A percentile compares a stretch with the other conserved stretches of the same genome.
These are phyloP conservation scores for Dryomyza anilis DNA, from an alignment of 2,888 invertebrate species.

Conservation along the genomic window DNA sequence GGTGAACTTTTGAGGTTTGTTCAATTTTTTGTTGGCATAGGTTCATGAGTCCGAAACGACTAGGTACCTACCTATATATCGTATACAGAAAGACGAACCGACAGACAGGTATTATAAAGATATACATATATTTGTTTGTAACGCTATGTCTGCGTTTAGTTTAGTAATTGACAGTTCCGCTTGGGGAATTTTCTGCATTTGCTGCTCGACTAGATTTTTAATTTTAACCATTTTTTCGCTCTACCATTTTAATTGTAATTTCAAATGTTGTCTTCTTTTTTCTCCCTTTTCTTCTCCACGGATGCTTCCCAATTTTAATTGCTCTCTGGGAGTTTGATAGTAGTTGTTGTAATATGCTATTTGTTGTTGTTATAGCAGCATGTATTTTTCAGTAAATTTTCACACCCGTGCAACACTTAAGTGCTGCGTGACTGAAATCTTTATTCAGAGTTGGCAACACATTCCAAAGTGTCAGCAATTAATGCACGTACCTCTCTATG, in stretches of 20 bases:
- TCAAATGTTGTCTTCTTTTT: no score
- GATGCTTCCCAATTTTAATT: conserved; percentile 1
- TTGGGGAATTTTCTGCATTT: conserved; percentile 1
- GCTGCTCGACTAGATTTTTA: not conserved
- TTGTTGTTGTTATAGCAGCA: not conserved
- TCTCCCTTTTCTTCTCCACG: not conserved
- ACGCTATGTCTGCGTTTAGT: not conserved
- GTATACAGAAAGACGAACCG: no score
- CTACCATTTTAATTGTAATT: not conserved
- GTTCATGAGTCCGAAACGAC: not conserved
- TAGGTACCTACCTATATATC: no score
- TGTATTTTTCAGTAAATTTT: conserved; percentile 6
- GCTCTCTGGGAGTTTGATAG: conserved; percentile 7
- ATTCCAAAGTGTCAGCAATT: conserved; percentile 10
- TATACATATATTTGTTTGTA: not conserved
- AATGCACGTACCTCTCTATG: not conserved
- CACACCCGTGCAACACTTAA: conserved; percentile 23
- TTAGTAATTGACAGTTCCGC: conserved; percentile 17
- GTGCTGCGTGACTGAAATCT: conserved; percentile 23
- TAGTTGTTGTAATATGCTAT: not conserved
- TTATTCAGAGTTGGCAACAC: conserved; percentile 19
- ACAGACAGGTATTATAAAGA: not conserved
- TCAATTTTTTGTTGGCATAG: not conserved
- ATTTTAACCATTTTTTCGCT: not conserved
- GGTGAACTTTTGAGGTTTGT: not conserved